Evolutionary conservation across 2,797 vertebrate species (phyloP), one percentile per base, ranked within the genome.

Genomic region (Amphiprion clarkii): DNA sequence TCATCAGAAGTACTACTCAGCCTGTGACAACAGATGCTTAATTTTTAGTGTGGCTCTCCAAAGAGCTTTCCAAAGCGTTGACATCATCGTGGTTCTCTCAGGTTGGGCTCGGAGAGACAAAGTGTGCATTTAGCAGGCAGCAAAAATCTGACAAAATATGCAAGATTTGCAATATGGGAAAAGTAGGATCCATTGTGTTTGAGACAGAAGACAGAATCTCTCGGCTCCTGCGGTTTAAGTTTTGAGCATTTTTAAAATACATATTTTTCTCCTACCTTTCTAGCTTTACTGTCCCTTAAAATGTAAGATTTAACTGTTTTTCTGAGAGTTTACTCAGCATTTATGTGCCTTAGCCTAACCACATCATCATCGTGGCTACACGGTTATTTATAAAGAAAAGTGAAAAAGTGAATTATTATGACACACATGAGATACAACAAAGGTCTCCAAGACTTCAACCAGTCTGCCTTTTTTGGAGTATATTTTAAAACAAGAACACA

Each of bases 1-100:
- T 72, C 46, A 16, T 39, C 36, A 40, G 57, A 31, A 64, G 68
- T 2, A 36, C 52, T 55, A 25, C 60, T 78, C 59, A 69, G 56
- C 31, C 49, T 42, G 70, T 72, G 67, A 65, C 63, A 86, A 76
- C 58, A 31, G 36, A 73, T 74, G 64, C 66, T 83, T 81, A 48
- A 74, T 78, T 73, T 79, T n/a, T 56, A 7, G 44, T 67, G 56
- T 51, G 16, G 60, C 52, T 72, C 49, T 66, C 31, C 44, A 62
- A 68, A 66, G 21, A 25, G 72, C 57, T 63, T 58, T 69, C 44
- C 48, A 62, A 65, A 56, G 53, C 23, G 53, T 13, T 71, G 54
- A 68, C 60, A 56, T 75, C 71, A 69, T 33, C 19, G 7, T 36
- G 79, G 67, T 65, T 58, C 75, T 70, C 57, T 81, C 29, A 29